These are phyloP conservation scores for Lycodopsis pacificus DNA, from an alignment of 2,797 vertebrate species.

Conservation along the genomic window DNA sequence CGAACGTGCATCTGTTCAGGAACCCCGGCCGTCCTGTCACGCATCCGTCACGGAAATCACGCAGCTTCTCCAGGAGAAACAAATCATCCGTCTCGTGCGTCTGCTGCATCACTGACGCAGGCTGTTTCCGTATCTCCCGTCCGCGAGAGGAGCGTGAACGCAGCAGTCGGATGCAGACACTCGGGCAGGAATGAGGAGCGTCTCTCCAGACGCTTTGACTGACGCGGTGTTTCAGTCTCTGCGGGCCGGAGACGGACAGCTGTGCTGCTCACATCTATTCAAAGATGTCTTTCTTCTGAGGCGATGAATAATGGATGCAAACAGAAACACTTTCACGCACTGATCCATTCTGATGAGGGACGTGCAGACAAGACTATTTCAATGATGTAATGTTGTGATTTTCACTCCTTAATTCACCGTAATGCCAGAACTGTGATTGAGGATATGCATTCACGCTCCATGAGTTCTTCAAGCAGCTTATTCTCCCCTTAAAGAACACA, in stretches of 20 bases:
- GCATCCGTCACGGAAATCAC: not conserved
- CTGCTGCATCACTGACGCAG: not conserved
- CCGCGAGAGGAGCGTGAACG: not conserved
- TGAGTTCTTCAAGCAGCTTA: not conserved
- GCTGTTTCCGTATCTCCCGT: not conserved
- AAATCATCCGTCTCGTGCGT: not conserved
- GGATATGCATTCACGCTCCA: not conserved
- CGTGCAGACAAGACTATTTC: not conserved
- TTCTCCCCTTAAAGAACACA: constrained; percentile 13
- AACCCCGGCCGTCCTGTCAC: not conserved
- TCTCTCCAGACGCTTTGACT: constrained; percentile 7
- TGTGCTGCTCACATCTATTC: constrained; percentile 26
- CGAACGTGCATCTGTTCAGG: not conserved
- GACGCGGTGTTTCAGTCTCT: constrained; percentile 7
- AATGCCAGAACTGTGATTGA: not conserved
- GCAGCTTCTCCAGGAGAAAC: not conserved
- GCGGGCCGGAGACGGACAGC: constrained; percentile 24
- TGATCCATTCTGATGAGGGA: not conserved
- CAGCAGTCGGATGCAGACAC: not conserved
- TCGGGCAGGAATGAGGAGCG: constrained; percentile 1
- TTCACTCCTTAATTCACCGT: not conserved
- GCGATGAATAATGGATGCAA: constrained; percentile 17
- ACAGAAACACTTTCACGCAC: not conserved
- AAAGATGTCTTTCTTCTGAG: not conserved
- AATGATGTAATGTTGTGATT: not conserved